Conservation (phyloP, 2,888 invertebrate genomes). For the Polia nebulosa region DNA sequence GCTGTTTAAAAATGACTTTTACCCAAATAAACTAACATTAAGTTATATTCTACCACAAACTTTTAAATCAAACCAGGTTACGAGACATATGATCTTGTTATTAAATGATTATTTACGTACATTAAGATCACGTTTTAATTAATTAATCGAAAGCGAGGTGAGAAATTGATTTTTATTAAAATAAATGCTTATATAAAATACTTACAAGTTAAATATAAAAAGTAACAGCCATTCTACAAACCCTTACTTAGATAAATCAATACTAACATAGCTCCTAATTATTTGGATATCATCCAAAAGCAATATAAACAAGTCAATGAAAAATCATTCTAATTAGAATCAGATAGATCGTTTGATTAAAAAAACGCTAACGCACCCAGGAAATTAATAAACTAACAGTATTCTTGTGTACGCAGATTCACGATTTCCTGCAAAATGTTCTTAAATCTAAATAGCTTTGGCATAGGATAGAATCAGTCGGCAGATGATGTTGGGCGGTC, state of each 20-base stretch:
- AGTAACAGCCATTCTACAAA: not conserved
- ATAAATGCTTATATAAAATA: too few species aligned
- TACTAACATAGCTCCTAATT: slow-evolving; percentile 18
- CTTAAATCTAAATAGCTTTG: slow-evolving; percentile 27
- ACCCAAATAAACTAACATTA: not conserved
- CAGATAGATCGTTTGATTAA: not conserved
- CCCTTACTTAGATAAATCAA: not conserved
- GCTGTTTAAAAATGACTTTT: not conserved
- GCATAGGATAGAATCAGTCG: slow-evolving; percentile 44
- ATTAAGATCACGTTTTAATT: not conserved
- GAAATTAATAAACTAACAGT: slow-evolving; percentile 16
- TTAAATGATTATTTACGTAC: not conserved
- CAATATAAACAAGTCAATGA: slow-evolving; percentile 26
- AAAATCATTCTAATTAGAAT: slow-evolving; percentile 20
- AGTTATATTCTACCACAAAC: slow-evolving; percentile 20
- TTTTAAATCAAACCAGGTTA: not conserved
- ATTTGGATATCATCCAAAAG: slow-evolving; percentile 59
- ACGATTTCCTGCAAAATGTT: slow-evolving; percentile 28
- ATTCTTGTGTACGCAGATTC: slow-evolving; percentile 21
- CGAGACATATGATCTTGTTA: not conserved
- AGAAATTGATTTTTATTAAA: too few species aligned
- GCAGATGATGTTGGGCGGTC: slow-evolving; percentile 59
- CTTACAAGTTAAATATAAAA: too few species aligned
- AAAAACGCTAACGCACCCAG: slow-evolving; percentile 15
- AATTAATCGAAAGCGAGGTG: not conserved